Conservation (phyloP, 2,797 vertebrate species). For the Hybognathus amarus region DNA sequence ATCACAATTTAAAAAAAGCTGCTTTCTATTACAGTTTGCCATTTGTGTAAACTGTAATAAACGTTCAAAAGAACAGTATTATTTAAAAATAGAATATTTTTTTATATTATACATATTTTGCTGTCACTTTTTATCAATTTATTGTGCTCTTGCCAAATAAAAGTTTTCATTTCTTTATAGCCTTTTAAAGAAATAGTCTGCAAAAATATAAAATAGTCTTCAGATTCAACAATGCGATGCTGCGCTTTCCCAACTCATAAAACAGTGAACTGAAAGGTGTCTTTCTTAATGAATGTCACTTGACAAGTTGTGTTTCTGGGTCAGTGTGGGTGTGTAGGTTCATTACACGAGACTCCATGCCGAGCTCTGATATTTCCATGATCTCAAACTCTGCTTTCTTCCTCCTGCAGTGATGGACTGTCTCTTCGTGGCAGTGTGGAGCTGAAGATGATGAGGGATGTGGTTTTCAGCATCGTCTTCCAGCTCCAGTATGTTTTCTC, state of each 20-base stretch:
- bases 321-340: constrained; percentile 34
- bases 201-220: not conserved
- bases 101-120: not conserved
- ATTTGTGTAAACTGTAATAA: not conserved
- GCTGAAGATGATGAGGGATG: constrained; percentile 84
- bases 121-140: not conserved
- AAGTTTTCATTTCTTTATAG: not conserved
- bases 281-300: constrained; percentile 24
- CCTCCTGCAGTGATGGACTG: constrained; percentile 72
- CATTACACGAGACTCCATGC: constrained; percentile 37
- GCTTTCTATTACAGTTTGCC: not conserved
- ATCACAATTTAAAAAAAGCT: not conserved
- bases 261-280: not conserved
- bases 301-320: constrained; percentile 23
- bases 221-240: not conserved
- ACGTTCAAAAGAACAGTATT: not conserved
- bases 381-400: constrained; percentile 31
- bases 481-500: constrained; percentile 91
- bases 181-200: not conserved
- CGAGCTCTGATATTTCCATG: constrained; percentile 41
- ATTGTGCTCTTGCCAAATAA: not conserved
- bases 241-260: constrained; percentile 14
- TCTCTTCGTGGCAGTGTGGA: constrained; percentile 87
- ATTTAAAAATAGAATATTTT: not conserved
- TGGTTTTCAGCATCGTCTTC: constrained; percentile 81